Evolutionary conservation across 1,140 invertebrate genomes (phyloP).

Genomic region (Leptopilina clavipes): DNA sequence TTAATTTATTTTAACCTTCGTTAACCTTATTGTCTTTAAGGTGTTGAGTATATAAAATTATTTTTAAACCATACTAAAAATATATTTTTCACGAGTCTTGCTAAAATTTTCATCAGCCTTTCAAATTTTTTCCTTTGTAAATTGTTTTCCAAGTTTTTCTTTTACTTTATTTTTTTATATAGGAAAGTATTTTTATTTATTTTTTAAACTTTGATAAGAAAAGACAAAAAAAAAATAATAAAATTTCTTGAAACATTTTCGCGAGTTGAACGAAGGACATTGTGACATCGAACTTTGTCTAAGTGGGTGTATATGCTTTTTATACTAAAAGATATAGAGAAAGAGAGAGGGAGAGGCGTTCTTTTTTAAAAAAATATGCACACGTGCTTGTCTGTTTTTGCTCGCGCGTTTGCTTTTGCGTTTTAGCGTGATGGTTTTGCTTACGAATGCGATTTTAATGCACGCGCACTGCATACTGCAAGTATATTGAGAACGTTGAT

Average conservation of each 20-base stretch:
- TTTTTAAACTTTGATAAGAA: too few species aligned
- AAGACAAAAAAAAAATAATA: too few species aligned
- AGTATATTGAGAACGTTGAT: constrained; percentile 1
- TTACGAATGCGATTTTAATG: constrained; percentile 7
- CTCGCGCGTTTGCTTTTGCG: constrained; percentile 25
- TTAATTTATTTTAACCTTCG: too few species aligned
- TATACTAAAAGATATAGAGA: not conserved
- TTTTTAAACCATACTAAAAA: too few species aligned
- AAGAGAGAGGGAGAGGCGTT: not conserved
- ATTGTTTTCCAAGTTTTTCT: too few species aligned
- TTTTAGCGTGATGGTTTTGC: not conserved
- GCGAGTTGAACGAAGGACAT: constrained; percentile 10
- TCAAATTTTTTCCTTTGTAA: too few species aligned
- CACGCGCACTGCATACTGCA: not conserved
- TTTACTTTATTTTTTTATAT: too few species aligned
- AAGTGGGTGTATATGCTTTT: constrained; percentile 3
- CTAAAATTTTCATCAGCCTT: too few species aligned
- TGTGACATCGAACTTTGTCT: constrained; percentile 29
- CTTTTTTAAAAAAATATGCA: constrained; percentile 14
- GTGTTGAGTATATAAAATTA: too few species aligned
- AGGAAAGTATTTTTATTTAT: too few species aligned
- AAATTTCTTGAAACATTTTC: not conserved
- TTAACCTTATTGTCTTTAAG: too few species aligned
- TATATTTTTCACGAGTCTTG: too few species aligned
- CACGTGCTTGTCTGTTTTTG: constrained; percentile 27